These are phyloP conservation scores for Eilema caniola DNA, from an alignment of 2,888 invertebrate species.

Conservation along the genomic window DNA sequence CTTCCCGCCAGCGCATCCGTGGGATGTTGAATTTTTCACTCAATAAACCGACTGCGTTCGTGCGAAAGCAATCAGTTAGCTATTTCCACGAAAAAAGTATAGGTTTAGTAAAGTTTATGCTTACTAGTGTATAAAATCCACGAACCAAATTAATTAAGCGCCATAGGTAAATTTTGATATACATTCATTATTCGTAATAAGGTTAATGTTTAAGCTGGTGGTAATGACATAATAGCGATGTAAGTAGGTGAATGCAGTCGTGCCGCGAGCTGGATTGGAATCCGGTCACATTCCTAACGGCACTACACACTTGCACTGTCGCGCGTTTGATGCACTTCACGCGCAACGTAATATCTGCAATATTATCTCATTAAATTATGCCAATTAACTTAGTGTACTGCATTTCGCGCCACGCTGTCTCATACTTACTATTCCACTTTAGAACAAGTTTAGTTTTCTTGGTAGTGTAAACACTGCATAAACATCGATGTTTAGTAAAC, in stretches of 20 bases:
- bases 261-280: conserved; percentile 68
- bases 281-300: conserved; percentile 82
- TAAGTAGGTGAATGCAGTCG: conserved; percentile 72
- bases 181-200: conserved; percentile 36
- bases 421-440: conserved; percentile 29
- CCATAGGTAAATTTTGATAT: conserved; percentile 9
- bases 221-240: conserved; percentile 78
- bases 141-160: conserved; percentile 8
- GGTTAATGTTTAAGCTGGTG: conserved; percentile 74
- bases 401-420: conserved; percentile 48
- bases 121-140: conserved; percentile 1
- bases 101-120: conserved; percentile 16
- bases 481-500: background rate
- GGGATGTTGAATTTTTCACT: conserved; percentile 36
- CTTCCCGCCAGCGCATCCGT: conserved; percentile 36
- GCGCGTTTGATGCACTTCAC: conserved; percentile 66
- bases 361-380: conserved; percentile 56
- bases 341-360: conserved; percentile 44
- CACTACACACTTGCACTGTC: conserved; percentile 71
- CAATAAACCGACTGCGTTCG: conserved; percentile 22
- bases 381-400: conserved; percentile 50
- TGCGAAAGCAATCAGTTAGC: conserved; percentile 26
- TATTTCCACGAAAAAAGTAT: conserved; percentile 25
- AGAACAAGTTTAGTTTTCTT: conserved; percentile 38
- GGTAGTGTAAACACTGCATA: conserved; percentile 25